A percentile compares a stretch with the other conserved stretches of the same genome.
Conservation (phyloP, 2,888 invertebrate species). For the Dione vanillae region DNA sequence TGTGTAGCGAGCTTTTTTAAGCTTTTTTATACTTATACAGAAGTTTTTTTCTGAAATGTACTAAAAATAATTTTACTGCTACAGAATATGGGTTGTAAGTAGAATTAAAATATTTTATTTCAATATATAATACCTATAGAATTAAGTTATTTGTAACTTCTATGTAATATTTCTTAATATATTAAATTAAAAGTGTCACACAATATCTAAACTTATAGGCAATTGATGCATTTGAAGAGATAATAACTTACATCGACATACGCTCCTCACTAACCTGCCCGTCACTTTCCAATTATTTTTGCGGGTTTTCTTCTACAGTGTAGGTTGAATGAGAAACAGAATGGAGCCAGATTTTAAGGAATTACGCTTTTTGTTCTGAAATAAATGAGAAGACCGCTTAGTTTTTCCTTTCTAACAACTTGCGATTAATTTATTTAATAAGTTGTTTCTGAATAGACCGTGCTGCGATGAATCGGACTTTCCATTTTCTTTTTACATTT, state of each 20-base stretch:
- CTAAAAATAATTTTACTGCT: background rate
- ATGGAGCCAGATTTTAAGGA: conserved; percentile 74
- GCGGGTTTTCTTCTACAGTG: conserved; percentile 76
- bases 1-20: conserved; percentile 8
- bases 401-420: conserved; percentile 77
- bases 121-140: too few species aligned
- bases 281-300: conserved; percentile 83
- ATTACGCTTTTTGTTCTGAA: conserved; percentile 74
- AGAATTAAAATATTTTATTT: too few species aligned
- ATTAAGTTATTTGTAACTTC: too few species aligned
- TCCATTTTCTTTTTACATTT: conserved; percentile 64
- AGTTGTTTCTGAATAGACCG: conserved; percentile 79
- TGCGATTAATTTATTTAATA: conserved; percentile 83
- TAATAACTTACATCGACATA: conserved; percentile 41
- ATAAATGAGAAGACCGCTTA: conserved; percentile 68
- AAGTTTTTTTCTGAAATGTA: background rate
- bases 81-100: too few species aligned
- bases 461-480: conserved; percentile 70
- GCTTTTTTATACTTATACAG: background rate
- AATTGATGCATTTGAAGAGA: conserved; percentile 8
- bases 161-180: too few species aligned
- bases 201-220: background rate
- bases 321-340: conserved; percentile 70
- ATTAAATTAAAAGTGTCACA: too few species aligned
- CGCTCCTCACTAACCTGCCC: conserved; percentile 57